A percentile compares a stretch with the other conserved stretches of the same genome.
Evolutionary conservation across 2,113 vertebrate genomes (phyloP).

Genomic region (Lampris incognitus): DNA sequence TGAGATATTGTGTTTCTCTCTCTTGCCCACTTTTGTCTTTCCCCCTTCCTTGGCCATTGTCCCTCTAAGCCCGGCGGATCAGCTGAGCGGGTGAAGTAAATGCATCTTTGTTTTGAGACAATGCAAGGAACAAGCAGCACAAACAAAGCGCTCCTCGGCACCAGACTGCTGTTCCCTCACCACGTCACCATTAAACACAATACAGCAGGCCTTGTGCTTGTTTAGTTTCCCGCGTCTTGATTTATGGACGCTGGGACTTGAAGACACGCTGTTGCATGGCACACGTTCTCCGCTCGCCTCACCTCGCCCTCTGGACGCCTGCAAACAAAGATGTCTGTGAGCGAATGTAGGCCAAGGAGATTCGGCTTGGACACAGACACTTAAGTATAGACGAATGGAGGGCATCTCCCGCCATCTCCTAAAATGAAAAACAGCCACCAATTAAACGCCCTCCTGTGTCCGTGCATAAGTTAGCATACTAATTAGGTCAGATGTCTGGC

Average conservation of each 20-base stretch:
- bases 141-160: conserved; percentile 34
- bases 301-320: conserved; percentile 30
- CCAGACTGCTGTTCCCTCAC: conserved; percentile 46
- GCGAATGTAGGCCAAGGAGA: conserved; percentile 59
- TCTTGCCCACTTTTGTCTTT: not conserved
- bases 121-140: conserved; percentile 32
- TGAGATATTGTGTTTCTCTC: conserved; percentile 33
- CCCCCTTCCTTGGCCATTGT: conserved; percentile 39
- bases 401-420: conserved; percentile 25
- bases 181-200: conserved; percentile 34
- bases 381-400: conserved; percentile 39
- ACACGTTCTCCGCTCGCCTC: not conserved
- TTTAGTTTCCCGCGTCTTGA: conserved; percentile 56
- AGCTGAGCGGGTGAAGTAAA: conserved; percentile 41
- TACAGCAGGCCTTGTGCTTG: conserved; percentile 29
- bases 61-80: conserved; percentile 37
- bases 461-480: conserved; percentile 67
- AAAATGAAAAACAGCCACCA: conserved; percentile 51
- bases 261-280: too few species aligned
- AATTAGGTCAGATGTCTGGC: conserved; percentile 77
- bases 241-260: conserved; percentile 50
- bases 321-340: conserved; percentile 63
- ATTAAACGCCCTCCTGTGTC: conserved; percentile 29
- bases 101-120: conserved; percentile 60
- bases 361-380: conserved; percentile 16